Conservation (phyloP, 2,888 invertebrate genomes). For the Latrodectus elegans region DNA sequence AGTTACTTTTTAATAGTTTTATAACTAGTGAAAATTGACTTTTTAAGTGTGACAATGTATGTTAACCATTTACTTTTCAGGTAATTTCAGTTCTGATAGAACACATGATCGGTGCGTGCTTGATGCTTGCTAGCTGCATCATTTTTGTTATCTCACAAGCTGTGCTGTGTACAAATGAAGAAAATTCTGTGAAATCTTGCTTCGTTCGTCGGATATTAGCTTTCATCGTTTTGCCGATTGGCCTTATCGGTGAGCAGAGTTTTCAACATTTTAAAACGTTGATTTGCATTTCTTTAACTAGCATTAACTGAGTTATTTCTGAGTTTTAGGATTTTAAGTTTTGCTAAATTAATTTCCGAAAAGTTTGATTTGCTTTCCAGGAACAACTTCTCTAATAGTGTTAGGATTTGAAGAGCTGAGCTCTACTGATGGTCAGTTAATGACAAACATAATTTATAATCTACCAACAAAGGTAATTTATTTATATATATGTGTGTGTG, state of each 20-base stretch:
- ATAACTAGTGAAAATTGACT: too few relatives aligned
- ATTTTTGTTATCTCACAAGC: conserved; percentile 37
- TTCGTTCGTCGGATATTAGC: background rate
- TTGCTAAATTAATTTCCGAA: too few relatives aligned
- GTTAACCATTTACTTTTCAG: conserved; percentile 6
- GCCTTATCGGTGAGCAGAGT: conserved; percentile 17
- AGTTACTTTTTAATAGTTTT: too few relatives aligned
- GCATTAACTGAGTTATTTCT: too few relatives aligned
- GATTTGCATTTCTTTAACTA: too few relatives aligned
- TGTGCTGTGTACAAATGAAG: conserved; percentile 3
- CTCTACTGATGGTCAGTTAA: background rate
- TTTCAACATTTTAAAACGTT: too few relatives aligned
- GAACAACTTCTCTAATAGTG: conserved; percentile 19
- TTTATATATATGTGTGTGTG: background rate
- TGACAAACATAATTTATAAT: conserved; percentile 17
- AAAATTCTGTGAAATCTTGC: background rate
- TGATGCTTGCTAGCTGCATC: conserved; percentile 35
- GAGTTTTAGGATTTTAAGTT: too few relatives aligned
- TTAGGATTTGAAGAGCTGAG: conserved; percentile 48
- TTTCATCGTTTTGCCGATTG: conserved; percentile 12
- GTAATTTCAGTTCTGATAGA: conserved; percentile 26
- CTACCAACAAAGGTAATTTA: conserved; percentile 41
- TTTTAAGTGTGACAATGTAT: too few relatives aligned
- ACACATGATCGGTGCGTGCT: conserved; percentile 49
- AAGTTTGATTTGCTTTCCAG: background rate